Evolutionary conservation across 1,140 invertebrate species (phyloP).

Genomic region (Aphelinus atriplicis): DNA sequence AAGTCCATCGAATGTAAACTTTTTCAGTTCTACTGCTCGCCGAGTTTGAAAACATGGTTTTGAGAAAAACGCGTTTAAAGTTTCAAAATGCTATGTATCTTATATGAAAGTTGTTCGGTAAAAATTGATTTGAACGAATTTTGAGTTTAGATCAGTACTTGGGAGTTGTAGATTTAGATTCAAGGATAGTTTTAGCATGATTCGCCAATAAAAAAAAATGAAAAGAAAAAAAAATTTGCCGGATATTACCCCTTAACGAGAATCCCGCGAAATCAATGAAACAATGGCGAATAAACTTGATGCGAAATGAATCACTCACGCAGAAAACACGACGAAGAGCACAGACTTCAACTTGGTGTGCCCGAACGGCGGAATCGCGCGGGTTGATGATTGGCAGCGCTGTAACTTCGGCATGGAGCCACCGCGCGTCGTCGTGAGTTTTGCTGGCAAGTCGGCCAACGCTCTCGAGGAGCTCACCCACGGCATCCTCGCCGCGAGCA

Average conservation of each 20-base stretch:
- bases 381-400: constrained; percentile 66
- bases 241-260: too few species aligned
- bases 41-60: too few species aligned
- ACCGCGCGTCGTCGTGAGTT: constrained; percentile 66
- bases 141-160: too few species aligned
- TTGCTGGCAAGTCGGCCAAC: constrained; percentile 58
- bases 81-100: too few species aligned
- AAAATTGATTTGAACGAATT: too few species aligned
- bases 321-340: constrained; percentile 55
- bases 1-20: too few species aligned
- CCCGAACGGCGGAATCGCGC: constrained; percentile 68
- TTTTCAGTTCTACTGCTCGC: too few species aligned
- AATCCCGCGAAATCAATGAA: neutral
- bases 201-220: neutral
- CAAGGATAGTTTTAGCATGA: too few species aligned
- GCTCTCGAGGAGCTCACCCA: constrained; percentile 66
- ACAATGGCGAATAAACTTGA: too few species aligned
- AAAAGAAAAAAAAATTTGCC: neutral
- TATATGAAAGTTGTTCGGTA: too few species aligned
- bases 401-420: constrained; percentile 76
- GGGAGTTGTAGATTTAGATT: too few species aligned
- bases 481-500: constrained; percentile 60
- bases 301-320: neutral
- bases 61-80: too few species aligned
- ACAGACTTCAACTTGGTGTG: constrained; percentile 76